Base-by-base conservation (phyloP, 2,888 invertebrate species). In the Tryphoninae sp. region DNA sequence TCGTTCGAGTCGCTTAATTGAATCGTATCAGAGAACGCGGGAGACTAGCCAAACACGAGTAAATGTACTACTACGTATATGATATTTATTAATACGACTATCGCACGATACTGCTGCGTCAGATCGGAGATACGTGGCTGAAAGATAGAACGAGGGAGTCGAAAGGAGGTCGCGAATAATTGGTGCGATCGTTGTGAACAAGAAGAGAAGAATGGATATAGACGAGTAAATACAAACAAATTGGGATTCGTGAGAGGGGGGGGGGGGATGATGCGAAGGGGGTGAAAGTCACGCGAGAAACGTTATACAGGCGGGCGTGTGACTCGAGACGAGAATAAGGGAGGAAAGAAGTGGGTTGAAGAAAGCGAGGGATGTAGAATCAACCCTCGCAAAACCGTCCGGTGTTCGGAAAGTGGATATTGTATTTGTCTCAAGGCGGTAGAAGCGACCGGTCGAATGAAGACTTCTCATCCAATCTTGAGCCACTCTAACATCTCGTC, bases 361-460 rank as follows among this genome's bases (percentile, higher is more conserved):
- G 58, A 45, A 53, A 69, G n/a, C 33, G 53, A 73, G 77, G 61
- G 69, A 72, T 81, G 69, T 19, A 61, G 53, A 33, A 51, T 16
- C 13, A 7, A 55, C 67, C 73, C 73, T 78, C 68, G 23, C 45
- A 51, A 51, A 68, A 76, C 49, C 67, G 49, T 73, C 73, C 69
- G 68, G 69, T 68, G 78, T 75, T 68, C 82, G 71, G 80, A 33
- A 33, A 84, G 78, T 80, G 80, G 78, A 72, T 81, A 83, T 75
- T 26, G 74, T 74, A 80, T 80, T 75, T 58, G 64, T 42, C 16
- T 9, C 59, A 23, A 23, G 58, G 59, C 51, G 51, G 45, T 33
- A 75, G 53, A 42, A 58, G 40, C 59, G 51, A 40, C 67, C 53
- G 26, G 73, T 58, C 51, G 65, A 78, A 61, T 69, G 49, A 33